Evolutionary conservation across 2,888 invertebrate species (phyloP).

Genomic region (Nemotelus nigrinus): DNA sequence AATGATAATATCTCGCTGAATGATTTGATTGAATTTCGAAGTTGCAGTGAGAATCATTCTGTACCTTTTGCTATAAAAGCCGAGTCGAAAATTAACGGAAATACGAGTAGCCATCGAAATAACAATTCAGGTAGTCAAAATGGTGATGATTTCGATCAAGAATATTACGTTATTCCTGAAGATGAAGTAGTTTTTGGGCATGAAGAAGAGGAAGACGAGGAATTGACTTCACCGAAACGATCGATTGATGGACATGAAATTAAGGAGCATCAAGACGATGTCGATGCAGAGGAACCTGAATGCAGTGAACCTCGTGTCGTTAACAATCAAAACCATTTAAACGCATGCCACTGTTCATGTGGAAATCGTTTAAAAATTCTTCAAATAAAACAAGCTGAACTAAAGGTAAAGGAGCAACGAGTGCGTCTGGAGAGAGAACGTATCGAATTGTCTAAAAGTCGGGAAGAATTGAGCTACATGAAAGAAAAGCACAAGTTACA

Average conservation of each 20-base stretch:
- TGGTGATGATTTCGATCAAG: neutral
- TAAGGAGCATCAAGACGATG: no score
- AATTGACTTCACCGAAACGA: no score
- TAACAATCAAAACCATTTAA: constrained; percentile 56
- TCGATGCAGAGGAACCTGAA: no score
- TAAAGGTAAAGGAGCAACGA: constrained; percentile 61
- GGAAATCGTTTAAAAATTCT: constrained; percentile 48
- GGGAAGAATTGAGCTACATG: constrained; percentile 62
- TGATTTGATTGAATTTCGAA: constrained; percentile 62
- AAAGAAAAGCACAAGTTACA: constrained; percentile 61
- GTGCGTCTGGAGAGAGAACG: constrained; percentile 60
- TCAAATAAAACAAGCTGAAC: constrained; percentile 62
- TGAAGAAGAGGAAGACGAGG: neutral
- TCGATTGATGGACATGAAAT: no score
- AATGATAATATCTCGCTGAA: constrained; percentile 62
- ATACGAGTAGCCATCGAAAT: neutral
- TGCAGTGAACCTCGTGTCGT: no score
- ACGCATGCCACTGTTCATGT: constrained; percentile 58
- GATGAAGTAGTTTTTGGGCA: neutral
- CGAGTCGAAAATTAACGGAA: neutral
- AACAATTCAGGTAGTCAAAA: neutral
- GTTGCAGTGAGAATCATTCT: neutral
- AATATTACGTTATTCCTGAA: neutral
- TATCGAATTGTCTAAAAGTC: constrained; percentile 60
- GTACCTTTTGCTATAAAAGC: neutral